Evolutionary conservation across 2,797 vertebrate genomes (phyloP), one percentile per base, ranked within the genome.

Genomic region (Coendou prehensilis): DNA sequence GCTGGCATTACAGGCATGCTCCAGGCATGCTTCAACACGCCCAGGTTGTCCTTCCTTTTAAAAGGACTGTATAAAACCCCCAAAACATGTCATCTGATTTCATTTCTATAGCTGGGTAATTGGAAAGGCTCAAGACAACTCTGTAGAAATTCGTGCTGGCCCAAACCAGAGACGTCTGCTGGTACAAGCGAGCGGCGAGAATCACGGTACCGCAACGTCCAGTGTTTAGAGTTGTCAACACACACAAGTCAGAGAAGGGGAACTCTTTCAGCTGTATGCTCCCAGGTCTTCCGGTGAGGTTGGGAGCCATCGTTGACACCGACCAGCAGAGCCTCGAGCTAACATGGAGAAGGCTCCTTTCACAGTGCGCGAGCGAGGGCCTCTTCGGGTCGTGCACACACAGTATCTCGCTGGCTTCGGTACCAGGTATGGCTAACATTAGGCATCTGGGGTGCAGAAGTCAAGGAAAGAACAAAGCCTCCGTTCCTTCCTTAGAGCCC

Each of bases 41-140:
- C 11, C 10, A 41, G 78, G 28, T 57, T 54, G 23, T 87, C 37
- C 15, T 93, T 57, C 45, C 80, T 88, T 96, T 94, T 33, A 64
- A 97, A 87, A 95, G 28, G 10, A 83, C 52, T 87, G 5, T 7
- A 69, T 15, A 71, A 30, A 89, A 85, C 67, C 15, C 52, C 45
- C 30, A 30, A 57, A 82, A 69, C 9, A 90, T 11, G 11, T 33
- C 22, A 33, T 81, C 64, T 90, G 59, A 61, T 84, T 88, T 92
- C 52, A 61, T 56, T 89, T 85, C 73, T 56, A 33, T 52, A 22
- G 15, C 18, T 80, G 17, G 37, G 9, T 61, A 69, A 28, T 22
- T 89, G 28, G 54, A 83, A 84, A 82, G 78, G 22, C 37, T n/a
- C 15, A 26, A 75, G 61, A n/a, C 11, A 91, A 47, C 6, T 37